Conservation (phyloP, 2,797 vertebrate genomes). For the Pitangus sulphuratus region DNA sequence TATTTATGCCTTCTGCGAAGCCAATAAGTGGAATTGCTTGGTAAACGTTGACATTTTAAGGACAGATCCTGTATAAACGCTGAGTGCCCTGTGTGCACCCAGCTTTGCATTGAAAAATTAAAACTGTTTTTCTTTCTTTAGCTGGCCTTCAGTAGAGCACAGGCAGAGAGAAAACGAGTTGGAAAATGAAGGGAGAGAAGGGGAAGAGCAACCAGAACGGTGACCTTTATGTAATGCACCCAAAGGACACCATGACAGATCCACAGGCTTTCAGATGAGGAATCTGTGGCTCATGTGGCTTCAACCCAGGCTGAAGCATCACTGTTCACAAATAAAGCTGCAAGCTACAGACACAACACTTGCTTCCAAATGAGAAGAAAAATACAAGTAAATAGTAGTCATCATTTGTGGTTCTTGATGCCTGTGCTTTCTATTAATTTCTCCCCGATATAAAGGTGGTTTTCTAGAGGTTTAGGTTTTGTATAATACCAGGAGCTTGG, state of each 20-base stretch:
- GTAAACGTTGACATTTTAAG: not conserved
- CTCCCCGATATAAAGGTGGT: not conserved
- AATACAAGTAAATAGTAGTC: not conserved
- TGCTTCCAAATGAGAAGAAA: not conserved
- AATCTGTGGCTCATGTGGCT: not conserved
- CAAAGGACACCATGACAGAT: conserved; percentile 3
- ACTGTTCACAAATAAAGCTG: not conserved
- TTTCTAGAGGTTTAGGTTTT: not conserved
- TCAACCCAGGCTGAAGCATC: not conserved
- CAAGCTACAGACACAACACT: not conserved
- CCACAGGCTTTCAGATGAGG: not conserved
- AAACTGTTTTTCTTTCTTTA: not conserved
- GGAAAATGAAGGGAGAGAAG: not conserved
- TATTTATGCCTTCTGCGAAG: not conserved
- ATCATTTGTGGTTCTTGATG: not conserved
- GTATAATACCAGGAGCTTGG: not conserved
- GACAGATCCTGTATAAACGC: not conserved
- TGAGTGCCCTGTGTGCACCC: not conserved
- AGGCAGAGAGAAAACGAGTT: not conserved
- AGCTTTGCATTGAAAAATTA: not conserved
- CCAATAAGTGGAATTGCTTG: not conserved
- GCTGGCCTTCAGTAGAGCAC: not conserved
- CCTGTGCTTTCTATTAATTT: not conserved
- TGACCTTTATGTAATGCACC: not conserved
- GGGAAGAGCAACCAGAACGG: not conserved